A percentile compares a stretch with the other conserved stretches of the same genome.
Conservation (phyloP, 2,888 invertebrate species). For the Gastrophysa polygoni region DNA sequence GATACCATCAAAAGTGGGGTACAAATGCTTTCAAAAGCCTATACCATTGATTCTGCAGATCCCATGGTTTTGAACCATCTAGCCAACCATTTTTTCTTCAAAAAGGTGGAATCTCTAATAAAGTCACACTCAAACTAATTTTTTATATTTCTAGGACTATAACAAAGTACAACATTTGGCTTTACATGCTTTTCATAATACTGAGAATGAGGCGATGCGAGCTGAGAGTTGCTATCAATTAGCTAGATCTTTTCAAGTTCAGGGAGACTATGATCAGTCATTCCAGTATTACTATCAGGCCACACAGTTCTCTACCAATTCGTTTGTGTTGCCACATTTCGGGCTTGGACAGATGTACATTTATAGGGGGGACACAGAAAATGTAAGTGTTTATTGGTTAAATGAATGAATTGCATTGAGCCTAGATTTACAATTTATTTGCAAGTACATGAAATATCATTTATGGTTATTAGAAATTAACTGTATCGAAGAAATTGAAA, state of each 20-base stretch:
- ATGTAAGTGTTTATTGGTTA: constrained; percentile 64
- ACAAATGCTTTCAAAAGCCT: constrained; percentile 94
- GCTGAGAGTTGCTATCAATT: constrained; percentile 98
- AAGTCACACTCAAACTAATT: neutral
- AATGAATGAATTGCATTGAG: constrained; percentile 1
- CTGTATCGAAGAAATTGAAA: no score
- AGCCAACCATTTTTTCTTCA: constrained; percentile 99
- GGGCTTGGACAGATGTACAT: constrained; percentile 99
- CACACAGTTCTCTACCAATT: constrained; percentile 94
- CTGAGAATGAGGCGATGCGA: constrained; percentile 98
- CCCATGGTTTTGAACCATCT: constrained; percentile 99
- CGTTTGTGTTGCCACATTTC: constrained; percentile 96
- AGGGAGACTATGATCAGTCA: constrained; percentile 94
- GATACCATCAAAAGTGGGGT: constrained; percentile 94
- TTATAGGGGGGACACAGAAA: constrained; percentile 92
- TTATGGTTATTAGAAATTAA: no score
- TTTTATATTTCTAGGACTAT: constrained; percentile 71
- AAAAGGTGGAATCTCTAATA: constrained; percentile 67
- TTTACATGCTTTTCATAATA: constrained; percentile 96
- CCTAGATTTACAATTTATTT: no score
- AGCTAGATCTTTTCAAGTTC: constrained; percentile 94
- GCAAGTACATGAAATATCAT: no score
- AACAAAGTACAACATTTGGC: constrained; percentile 96
- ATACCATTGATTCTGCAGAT: constrained; percentile 95
- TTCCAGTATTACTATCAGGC: constrained; percentile 99